phyloP scores from a whole-genome alignment of 2,113 vertebrate genomes.

The Serilophus lunatus region DNA sequence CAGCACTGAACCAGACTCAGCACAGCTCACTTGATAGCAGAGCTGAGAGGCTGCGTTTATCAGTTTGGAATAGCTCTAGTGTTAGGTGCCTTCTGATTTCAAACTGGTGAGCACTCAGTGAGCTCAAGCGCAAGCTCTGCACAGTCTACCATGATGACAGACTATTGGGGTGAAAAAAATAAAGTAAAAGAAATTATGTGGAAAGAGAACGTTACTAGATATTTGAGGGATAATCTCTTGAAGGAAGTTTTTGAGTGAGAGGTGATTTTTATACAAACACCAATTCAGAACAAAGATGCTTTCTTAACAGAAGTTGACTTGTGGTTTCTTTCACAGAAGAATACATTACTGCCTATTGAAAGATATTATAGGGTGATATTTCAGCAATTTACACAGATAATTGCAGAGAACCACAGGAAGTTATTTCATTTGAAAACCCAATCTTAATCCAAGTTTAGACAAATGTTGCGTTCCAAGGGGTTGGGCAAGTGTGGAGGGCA shows the following conservation, averaged over 20 bases:
- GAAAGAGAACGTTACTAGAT: background rate
- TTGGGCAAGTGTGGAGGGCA: background rate
- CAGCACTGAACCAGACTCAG: background rate
- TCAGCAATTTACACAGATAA: background rate
- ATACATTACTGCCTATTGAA: background rate
- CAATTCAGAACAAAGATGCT: background rate
- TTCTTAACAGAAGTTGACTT: background rate
- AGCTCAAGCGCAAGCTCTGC: background rate
- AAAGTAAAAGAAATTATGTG: background rate
- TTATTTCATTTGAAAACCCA: background rate
- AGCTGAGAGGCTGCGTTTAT: background rate
- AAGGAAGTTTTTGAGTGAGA: background rate
- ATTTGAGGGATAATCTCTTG: background rate
- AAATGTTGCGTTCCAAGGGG: background rate
- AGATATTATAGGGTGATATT: background rate
- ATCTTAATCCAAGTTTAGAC: background rate
- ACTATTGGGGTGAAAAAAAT: background rate
- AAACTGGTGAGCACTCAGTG: background rate
- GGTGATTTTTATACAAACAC: background rate
- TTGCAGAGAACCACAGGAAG: background rate
- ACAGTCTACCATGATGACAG: background rate
- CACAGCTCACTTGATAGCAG: background rate
- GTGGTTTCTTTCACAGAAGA: background rate
- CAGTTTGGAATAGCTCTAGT: background rate
- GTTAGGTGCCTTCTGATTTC: background rate